Conservation (phyloP, 92 coral and sea anemone species). For the Actinostola sp. region DNA sequence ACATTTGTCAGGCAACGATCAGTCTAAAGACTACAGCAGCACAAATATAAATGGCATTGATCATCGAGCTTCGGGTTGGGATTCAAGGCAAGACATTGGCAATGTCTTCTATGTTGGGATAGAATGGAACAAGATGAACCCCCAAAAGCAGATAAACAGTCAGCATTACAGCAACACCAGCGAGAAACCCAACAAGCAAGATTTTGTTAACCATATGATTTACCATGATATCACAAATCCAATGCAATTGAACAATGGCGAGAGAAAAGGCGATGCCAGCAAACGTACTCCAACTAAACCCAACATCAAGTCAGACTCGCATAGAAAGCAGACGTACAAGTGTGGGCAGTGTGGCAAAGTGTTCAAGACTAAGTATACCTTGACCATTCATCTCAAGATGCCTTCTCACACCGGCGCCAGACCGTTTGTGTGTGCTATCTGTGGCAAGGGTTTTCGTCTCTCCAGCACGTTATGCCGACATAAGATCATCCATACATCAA, state of each 20-base stretch:
- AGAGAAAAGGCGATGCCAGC: background rate
- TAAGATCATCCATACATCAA: constrained; percentile 94
- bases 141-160: no score
- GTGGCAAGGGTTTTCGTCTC: constrained; percentile 98
- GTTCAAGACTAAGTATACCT: constrained; percentile 96
- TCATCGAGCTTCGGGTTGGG: background rate
- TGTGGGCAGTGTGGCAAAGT: constrained; percentile 96
- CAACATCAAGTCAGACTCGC: background rate
- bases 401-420: constrained; percentile 99
- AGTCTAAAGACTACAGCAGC: background rate
- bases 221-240: constrained; percentile 3
- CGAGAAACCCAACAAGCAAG: background rate
- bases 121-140: background rate
- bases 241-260: background rate
- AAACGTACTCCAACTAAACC: background rate
- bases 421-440: constrained; percentile 97
- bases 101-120: background rate
- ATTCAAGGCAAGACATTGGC: background rate
- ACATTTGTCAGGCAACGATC: background rate
- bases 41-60: background rate
- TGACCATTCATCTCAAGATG: constrained; percentile 97
- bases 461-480: constrained; percentile 98
- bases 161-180: background rate
- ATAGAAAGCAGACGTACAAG: constrained; percentile 59
- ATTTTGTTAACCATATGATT: constrained; percentile 2